Percentiles rank a stretch among this genome's conserved stretches.
phyloP scores from a whole-genome alignment of 2,797 vertebrate genomes.

The Antrozous pallidus region DNA sequence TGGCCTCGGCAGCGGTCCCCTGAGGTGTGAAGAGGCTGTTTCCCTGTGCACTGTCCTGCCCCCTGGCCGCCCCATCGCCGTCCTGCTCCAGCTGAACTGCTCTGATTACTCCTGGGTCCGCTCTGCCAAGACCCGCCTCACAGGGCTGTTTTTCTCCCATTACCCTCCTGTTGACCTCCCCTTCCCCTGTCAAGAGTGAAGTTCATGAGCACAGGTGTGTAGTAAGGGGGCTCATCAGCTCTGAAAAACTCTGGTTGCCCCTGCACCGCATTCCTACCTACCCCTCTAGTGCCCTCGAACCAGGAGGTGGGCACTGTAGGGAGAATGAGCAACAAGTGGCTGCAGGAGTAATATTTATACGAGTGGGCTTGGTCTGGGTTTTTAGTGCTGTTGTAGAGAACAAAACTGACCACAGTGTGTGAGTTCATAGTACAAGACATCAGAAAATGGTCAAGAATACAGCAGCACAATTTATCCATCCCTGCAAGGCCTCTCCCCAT shows the following conservation, averaged over 20 bases:
- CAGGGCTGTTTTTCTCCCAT: not conserved
- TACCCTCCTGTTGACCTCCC: not conserved
- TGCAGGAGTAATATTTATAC: not conserved
- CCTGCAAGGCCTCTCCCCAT: not conserved
- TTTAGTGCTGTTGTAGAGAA: not conserved
- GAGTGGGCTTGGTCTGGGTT: not conserved
- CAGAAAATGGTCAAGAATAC: not conserved
- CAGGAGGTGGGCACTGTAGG: not conserved
- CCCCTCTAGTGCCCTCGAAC: not conserved
- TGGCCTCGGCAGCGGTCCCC: not conserved
- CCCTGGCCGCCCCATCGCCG: not conserved
- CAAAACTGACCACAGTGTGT: not conserved
- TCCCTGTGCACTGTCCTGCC: not conserved
- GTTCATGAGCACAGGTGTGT: accelerated
- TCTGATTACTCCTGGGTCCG: not conserved
- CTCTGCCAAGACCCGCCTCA: not conserved
- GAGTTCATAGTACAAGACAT: not conserved
- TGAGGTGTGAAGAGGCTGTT: not conserved
- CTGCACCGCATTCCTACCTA: not conserved
- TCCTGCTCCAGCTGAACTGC: not conserved
- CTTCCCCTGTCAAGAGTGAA: not conserved
- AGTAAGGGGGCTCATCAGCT: accelerated
- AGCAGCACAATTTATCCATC: not conserved
- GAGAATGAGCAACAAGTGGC: not conserved
- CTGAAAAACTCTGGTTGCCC: no score